Conservation (phyloP, 2,888 invertebrate genomes). For the Plebejus melissa region DNA sequence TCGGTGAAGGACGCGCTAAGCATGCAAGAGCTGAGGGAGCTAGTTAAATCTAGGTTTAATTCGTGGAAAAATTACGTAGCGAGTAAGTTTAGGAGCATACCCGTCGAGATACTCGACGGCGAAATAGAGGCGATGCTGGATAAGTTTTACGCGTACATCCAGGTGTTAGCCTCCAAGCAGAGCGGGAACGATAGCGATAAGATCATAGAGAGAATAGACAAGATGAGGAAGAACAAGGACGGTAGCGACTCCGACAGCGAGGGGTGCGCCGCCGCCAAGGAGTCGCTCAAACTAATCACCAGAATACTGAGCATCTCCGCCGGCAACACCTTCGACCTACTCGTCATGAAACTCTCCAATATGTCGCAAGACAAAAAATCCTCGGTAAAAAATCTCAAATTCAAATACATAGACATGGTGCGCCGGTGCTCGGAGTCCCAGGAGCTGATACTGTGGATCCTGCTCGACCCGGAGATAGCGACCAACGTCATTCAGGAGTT, state of each 20-base stretch:
- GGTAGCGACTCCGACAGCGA: conserved; percentile 47
- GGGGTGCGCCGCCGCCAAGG: conserved; percentile 49
- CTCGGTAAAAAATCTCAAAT: conserved; percentile 58
- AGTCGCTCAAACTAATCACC: conserved; percentile 56
- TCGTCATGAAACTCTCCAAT: conserved; percentile 61
- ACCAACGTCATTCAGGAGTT: conserved; percentile 61
- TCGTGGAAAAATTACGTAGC: conserved; percentile 64
- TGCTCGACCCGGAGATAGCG: conserved; percentile 58
- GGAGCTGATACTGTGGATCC: conserved; percentile 57
- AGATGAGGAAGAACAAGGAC: conserved; percentile 46
- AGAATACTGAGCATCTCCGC: conserved; percentile 55
- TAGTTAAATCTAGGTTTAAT: conserved; percentile 56
- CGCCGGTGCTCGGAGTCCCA: conserved; percentile 59
- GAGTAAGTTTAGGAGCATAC: conserved; percentile 58
- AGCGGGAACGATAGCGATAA: conserved; percentile 50
- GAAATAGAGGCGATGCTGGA: conserved; percentile 63
- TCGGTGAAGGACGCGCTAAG: conserved; percentile 62
- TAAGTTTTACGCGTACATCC: conserved; percentile 63
- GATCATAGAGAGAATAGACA: conserved; percentile 58
- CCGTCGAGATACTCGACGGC: conserved; percentile 56
- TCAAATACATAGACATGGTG: conserved; percentile 64
- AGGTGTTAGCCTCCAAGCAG: conserved; percentile 57
- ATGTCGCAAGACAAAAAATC: conserved; percentile 57
- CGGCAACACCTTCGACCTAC: conserved; percentile 59
- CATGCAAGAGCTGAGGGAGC: conserved; percentile 59